Evolutionary conservation across 92 coral and sea anemone species (phyloP).

Genomic region (Epizoanthus illoricatus): DNA sequence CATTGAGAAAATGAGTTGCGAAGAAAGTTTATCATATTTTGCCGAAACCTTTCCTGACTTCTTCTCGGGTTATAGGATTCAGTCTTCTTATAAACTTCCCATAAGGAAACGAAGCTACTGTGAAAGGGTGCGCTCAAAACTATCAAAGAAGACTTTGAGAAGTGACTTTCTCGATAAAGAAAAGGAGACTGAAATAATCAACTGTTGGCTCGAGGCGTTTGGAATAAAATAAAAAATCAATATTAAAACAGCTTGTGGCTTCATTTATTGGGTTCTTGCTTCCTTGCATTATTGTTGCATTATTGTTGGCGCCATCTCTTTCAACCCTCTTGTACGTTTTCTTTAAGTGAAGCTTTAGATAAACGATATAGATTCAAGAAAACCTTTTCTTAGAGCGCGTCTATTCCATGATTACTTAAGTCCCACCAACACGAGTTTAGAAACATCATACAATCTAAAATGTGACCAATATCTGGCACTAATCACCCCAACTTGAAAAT

Average conservation of each 20-base stretch:
- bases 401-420: no score
- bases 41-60: conserved; percentile 8
- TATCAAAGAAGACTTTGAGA: neutral
- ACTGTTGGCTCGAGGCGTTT: conserved; percentile 16
- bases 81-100: neutral
- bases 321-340: no score
- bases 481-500: no score
- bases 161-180: neutral
- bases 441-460: no score
- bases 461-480: no score
- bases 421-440: no score
- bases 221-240: neutral
- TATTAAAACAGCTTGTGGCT: neutral
- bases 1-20: neutral
- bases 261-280: neutral
- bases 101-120: conserved; percentile 18
- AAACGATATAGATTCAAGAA: no score
- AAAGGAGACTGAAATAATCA: neutral
- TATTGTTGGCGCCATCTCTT: no score
- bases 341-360: no score
- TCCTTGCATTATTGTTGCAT: no score
- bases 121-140: neutral
- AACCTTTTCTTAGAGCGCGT: no score
- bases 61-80: neutral
- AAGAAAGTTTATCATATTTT: neutral